Conservation (phyloP, 2,888 invertebrate genomes). For the Cheilosia variabilis region DNA sequence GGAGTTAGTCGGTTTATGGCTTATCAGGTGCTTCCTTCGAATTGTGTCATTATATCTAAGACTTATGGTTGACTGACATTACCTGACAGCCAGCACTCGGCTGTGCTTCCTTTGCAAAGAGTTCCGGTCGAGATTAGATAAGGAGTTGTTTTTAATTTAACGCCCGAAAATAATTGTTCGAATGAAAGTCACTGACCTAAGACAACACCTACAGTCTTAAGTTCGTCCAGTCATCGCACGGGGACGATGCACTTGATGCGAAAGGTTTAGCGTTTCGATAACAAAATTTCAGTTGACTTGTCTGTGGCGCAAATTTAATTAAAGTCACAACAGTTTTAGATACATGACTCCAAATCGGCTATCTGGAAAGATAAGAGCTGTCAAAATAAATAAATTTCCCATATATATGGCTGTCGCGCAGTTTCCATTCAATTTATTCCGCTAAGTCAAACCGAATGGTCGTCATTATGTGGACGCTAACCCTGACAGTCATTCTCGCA, state of each 20-base stretch:
- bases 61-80: slow-evolving; percentile 4
- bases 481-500: slow-evolving; percentile 8
- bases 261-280: neutral
- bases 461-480: slow-evolving; percentile 17
- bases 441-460: neutral
- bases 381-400: neutral
- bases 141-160: neutral
- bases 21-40: slow-evolving; percentile 31
- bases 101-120: neutral
- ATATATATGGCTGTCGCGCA: slow-evolving; percentile 30
- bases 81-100: neutral
- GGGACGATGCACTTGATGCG: neutral
- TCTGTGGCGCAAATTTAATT: neutral
- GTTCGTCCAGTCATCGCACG: neutral
- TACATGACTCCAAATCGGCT: slow-evolving; percentile 8
- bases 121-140: slow-evolving; percentile 21
- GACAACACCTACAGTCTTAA: neutral
- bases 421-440: slow-evolving; percentile 18
- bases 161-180: too few relatives aligned
- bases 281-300: slow-evolving; percentile 1
- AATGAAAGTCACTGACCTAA: slow-evolving; percentile 25
- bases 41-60: slow-evolving; percentile 24
- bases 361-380: neutral
- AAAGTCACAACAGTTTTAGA: neutral
- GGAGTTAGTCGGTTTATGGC: slow-evolving; percentile 23